Evolutionary conservation across 2,797 vertebrate species (phyloP).

Genomic region (Neosalanx taihuensis): DNA sequence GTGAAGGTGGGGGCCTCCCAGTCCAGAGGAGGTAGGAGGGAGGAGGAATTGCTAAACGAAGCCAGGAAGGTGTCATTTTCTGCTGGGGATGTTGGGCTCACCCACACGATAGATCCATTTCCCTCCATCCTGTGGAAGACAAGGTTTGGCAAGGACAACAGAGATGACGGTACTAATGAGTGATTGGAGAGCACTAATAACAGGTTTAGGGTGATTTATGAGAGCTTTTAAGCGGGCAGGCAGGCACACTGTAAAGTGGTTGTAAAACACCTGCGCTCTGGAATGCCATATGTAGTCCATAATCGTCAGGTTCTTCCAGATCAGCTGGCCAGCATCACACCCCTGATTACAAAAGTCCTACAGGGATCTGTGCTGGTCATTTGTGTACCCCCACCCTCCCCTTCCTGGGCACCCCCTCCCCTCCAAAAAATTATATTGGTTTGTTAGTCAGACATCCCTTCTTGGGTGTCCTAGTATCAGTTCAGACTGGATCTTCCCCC

Average conservation of each 20-base stretch:
- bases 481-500: too few species aligned
- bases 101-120: not conserved
- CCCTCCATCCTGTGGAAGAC: not conserved
- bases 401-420: too few species aligned
- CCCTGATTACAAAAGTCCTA: not conserved
- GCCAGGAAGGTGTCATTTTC: not conserved
- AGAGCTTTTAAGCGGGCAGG: not conserved
- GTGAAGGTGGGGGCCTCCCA: conserved; percentile 71
- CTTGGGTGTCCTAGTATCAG: too few species aligned
- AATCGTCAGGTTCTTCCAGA: too few species aligned
- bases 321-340: not conserved
- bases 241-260: not conserved
- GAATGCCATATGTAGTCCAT: too few species aligned
- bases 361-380: too few species aligned
- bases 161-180: too few species aligned
- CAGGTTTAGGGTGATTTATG: not conserved
- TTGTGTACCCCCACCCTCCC: too few species aligned
- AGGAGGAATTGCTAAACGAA: not conserved
- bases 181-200: not conserved
- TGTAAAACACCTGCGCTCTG: not conserved
- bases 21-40: not conserved
- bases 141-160: not conserved
- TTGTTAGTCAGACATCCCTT: too few species aligned
- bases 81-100: not conserved
- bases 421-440: too few species aligned